These are phyloP conservation scores for Conops quadrifasciatus DNA, from an alignment of 2,888 invertebrate species.

Conservation along the genomic window DNA sequence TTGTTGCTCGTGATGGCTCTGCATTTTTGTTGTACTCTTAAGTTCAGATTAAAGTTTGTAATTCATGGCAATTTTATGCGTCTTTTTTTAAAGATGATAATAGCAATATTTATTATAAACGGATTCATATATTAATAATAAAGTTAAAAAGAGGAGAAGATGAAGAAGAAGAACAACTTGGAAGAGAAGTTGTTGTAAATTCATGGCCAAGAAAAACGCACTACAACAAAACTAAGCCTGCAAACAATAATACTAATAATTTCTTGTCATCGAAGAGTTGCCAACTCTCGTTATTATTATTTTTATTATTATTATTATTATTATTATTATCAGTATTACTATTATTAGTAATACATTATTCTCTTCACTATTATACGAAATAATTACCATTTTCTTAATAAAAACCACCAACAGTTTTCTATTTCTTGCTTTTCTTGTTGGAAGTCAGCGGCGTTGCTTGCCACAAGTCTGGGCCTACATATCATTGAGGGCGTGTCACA, in stretches of 20 bases:
- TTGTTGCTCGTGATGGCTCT: too few relatives aligned
- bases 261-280: neutral
- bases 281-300: constrained; percentile 5
- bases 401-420: constrained; percentile 4
- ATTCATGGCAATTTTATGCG: constrained; percentile 31
- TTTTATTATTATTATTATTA: neutral
- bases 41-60: neutral
- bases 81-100: constrained; percentile 26
- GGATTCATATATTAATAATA: neutral
- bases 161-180: neutral
- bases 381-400: constrained; percentile 22
- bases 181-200: neutral
- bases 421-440: too few relatives aligned
- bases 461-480: too few relatives aligned
- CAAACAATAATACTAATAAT: neutral
- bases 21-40: too few relatives aligned
- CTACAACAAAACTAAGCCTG: neutral
- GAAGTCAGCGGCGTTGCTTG: too few relatives aligned
- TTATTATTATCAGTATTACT: constrained; percentile 12
- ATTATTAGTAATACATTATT: constrained; percentile 14
- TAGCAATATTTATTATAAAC: neutral
- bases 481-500: neutral
- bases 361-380: constrained; percentile 11
- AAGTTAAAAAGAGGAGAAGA: neutral
- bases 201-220: neutral